Evolutionary conservation across 2,888 invertebrate species (phyloP).

Genomic region (Rhingia rostrata): DNA sequence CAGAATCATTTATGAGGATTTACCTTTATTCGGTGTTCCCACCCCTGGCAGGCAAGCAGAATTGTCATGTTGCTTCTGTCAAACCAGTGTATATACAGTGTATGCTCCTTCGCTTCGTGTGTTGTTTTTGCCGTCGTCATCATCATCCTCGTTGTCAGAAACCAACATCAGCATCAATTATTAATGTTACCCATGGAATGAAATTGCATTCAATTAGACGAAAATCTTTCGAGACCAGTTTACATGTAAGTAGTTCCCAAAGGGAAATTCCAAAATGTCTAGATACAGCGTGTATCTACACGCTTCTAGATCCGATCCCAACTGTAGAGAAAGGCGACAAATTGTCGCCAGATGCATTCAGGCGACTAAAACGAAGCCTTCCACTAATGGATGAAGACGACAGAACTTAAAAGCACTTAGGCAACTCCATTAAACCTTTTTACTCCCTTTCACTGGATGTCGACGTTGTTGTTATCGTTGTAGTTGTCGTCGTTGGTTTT

Average conservation of each 20-base stretch:
- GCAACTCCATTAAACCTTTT: slow-evolving; percentile 68
- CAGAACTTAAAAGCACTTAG: slow-evolving; percentile 71
- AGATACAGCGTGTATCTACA: slow-evolving; percentile 24
- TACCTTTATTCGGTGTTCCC: no score
- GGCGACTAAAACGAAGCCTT: slow-evolving; percentile 60
- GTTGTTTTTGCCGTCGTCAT: not conserved
- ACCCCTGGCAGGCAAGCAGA: not conserved
- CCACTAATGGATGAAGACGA: slow-evolving; percentile 65
- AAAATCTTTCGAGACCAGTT: slow-evolving; percentile 46
- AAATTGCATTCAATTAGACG: slow-evolving; percentile 70
- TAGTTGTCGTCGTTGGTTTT: not conserved
- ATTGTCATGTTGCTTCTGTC: no score
- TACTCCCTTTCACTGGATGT: not conserved
- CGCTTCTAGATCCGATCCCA: not conserved
- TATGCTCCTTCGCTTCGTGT: no score
- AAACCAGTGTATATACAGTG: no score
- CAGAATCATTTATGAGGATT: slow-evolving; percentile 10
- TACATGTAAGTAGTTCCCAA: slow-evolving; percentile 48
- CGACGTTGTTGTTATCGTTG: slow-evolving; percentile 11
- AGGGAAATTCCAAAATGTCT: slow-evolving; percentile 45
- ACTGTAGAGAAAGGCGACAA: slow-evolving; percentile 53
- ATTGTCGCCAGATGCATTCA: slow-evolving; percentile 68
- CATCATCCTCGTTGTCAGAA: not conserved
- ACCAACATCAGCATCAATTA: slow-evolving; percentile 61
- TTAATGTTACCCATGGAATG: slow-evolving; percentile 61